Evolutionary conservation across 2,113 vertebrate species (phyloP).

Genomic region (Rattus rattus): DNA sequence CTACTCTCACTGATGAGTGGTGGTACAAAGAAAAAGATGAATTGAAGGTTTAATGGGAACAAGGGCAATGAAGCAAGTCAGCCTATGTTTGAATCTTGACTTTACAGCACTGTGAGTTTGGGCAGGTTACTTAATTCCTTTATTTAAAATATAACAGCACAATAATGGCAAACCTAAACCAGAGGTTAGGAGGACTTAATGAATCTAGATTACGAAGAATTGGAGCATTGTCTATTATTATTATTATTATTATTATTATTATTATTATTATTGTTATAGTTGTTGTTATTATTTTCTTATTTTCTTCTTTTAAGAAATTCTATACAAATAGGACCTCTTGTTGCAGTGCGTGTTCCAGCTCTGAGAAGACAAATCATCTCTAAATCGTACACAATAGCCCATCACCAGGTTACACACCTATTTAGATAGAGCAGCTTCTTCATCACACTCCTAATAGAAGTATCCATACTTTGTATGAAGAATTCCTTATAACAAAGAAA

Average conservation of each 20-base stretch:
- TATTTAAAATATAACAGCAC: slow-evolving; percentile 6
- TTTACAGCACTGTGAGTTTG: background rate
- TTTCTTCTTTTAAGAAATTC: background rate
- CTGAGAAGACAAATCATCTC: background rate
- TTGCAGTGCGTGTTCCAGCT: background rate
- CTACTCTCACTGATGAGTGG: background rate
- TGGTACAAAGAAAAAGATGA: slow-evolving; percentile 37
- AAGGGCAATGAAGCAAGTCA: background rate
- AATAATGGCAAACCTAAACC: background rate
- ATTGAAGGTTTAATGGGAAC: slow-evolving; percentile 16
- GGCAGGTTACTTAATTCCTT: slow-evolving; percentile 34
- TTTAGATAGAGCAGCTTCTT: slow-evolving; percentile 1
- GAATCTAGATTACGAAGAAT: background rate
- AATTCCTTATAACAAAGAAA: background rate
- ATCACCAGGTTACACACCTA: background rate
- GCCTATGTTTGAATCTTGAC: slow-evolving; percentile 32
- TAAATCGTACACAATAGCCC: background rate
- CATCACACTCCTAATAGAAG: background rate
- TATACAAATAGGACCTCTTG: background rate
- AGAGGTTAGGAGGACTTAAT: slow-evolving; percentile 14
- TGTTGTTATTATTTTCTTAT: background rate
- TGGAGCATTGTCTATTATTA: background rate
- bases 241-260: too few species aligned
- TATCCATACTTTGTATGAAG: background rate
- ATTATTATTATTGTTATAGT: background rate